Conservation (phyloP, 2,888 invertebrate genomes). For the Ophion obscuratus region DNA sequence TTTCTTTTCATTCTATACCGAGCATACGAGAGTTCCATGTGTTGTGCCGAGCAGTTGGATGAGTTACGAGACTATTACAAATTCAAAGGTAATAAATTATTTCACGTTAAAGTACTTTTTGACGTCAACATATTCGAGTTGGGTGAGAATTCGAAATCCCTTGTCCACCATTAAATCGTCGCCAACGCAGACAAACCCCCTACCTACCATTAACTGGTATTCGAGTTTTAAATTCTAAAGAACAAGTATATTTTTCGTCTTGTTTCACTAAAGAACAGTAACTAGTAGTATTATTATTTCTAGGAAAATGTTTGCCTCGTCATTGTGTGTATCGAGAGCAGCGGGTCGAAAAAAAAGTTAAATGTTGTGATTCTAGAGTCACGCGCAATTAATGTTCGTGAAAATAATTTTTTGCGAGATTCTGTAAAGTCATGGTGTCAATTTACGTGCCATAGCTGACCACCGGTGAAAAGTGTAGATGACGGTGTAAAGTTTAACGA, state of each 20-base stretch:
- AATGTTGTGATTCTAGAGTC: neutral
- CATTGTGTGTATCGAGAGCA: neutral
- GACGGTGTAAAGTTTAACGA: too few relatives aligned
- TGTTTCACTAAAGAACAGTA: neutral
- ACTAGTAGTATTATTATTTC: neutral
- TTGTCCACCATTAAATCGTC: too few relatives aligned
- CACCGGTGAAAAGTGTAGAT: too few relatives aligned
- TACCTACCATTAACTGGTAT: neutral
- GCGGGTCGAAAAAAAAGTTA: neutral
- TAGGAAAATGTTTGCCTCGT: neutral
- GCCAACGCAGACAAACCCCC: neutral
- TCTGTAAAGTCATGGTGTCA: neutral
- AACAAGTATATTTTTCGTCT: neutral
- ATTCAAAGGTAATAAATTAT: too few relatives aligned
- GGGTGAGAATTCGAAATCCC: too few relatives aligned
- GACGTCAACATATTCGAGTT: too few relatives aligned
- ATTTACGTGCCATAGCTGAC: neutral
- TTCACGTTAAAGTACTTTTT: too few relatives aligned
- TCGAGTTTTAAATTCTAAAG: neutral
- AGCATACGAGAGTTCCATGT: too few relatives aligned
- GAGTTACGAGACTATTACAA: too few relatives aligned
- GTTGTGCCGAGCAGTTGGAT: too few relatives aligned
- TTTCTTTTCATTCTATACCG: too few relatives aligned
- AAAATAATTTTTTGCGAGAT: neutral
- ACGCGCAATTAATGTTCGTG: neutral